phyloP scores from a whole-genome alignment of 2,888 invertebrate genomes.

The Tiliacea aurago region DNA sequence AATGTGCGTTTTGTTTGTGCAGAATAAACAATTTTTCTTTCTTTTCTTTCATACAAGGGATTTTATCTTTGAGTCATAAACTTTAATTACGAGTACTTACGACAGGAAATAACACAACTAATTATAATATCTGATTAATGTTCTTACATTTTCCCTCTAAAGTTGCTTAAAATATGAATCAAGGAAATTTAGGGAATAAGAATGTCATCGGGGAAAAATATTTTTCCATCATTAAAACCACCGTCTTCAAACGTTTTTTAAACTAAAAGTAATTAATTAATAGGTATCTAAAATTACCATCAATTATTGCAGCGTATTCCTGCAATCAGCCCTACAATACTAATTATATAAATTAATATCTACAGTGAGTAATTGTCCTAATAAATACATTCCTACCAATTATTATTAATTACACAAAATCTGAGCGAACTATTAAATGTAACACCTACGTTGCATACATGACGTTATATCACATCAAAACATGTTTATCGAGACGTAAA shows the following conservation, averaged over 20 bases:
- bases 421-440: not conserved
- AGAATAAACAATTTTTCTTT: too few species aligned
- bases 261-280: not conserved
- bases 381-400: slow-evolving; percentile 4
- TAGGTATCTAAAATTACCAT: slow-evolving; percentile 8
- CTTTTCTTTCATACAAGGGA: too few species aligned
- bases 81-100: too few species aligned
- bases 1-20: too few species aligned
- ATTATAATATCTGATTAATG: slow-evolving; percentile 28
- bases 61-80: slow-evolving; percentile 39
- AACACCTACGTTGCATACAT: slow-evolving; percentile 8
- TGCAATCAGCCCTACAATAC: too few species aligned
- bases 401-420: slow-evolving; percentile 16
- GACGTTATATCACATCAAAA: slow-evolving; percentile 45
- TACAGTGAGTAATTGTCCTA: not conserved
- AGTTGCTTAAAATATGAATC: not conserved
- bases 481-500: slow-evolving; percentile 28
- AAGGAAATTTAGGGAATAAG: not conserved
- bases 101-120: slow-evolving; percentile 31
- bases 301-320: slow-evolving; percentile 29
- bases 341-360: slow-evolving; percentile 27
- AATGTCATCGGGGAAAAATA: not conserved
- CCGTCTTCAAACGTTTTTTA: not conserved
- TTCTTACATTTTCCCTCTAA: slow-evolving; percentile 37
- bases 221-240: not conserved